Base-by-base conservation (phyloP, 2,888 invertebrate species). In the Cyaniris semiargus region DNA sequence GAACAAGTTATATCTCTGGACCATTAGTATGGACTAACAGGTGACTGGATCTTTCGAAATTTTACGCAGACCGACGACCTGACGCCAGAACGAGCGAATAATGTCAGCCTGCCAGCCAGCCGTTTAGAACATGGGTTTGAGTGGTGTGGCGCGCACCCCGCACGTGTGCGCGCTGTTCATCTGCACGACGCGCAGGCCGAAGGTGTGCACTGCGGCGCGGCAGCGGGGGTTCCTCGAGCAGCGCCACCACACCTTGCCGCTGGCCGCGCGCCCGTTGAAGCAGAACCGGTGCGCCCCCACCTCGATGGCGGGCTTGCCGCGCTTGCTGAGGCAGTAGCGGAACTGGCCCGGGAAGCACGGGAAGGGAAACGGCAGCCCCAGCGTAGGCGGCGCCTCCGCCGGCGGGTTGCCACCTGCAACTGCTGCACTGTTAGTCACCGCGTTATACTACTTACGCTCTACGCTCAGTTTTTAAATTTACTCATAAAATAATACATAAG, bases 151-250 rank as follows among this genome's bases (percentile, higher is more conserved):
- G 76, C 94, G 90, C 70, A 93, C 94, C 58, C 94, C 94, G 79
- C 94, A 94, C 5, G 94, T 94, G 80, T 94, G 93, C 2, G 93
- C 91, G 82, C 93, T 94, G 84, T 94, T 94, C 93, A 94, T 93
- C 81, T 94, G 93, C 76, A 94, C 94, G 74, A 94, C 93, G 75
- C 93, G 88, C 76, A 93, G 82, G 1, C 94, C 94, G 82, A 94
- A 93, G 13, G 94, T 94, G 84, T 94, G 94, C 10, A 94, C 93
- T 21, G 94, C 94, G 76, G 94, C 94, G 34, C 94, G 87, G 82
- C 94, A 94, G 53, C 94, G 91, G 0, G 94, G 94, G 83, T 94
- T 94, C 60, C 94, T 87, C 75, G 93, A 93, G 82, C 94, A 94
- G 0, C 94, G 89, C 94, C 94, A 94, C 94, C 94, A 93, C 53